Evolutionary conservation across 1,140 invertebrate genomes (phyloP).

Genomic region (Archivesica marissinica): DNA sequence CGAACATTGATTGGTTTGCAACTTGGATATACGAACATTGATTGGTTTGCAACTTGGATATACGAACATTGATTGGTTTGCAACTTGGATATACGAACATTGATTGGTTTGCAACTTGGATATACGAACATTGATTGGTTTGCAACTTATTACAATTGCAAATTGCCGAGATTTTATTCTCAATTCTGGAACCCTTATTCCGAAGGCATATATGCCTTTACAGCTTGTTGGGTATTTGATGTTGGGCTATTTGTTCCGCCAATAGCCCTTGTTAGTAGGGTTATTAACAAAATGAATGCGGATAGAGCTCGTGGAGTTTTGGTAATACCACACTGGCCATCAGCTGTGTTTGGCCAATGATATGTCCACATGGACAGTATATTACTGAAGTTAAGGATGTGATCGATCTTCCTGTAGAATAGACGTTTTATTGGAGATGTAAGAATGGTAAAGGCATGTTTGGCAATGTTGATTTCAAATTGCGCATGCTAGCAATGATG

Average conservation of each 20-base stretch:
- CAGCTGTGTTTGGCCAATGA: constrained; percentile 16
- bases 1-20: too few species aligned
- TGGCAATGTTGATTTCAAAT: constrained; percentile 32
- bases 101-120: too few species aligned
- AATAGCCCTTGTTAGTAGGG: not conserved
- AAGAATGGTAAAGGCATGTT: constrained; percentile 37
- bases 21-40: too few species aligned
- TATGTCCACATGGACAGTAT: constrained; percentile 5
- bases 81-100: too few species aligned
- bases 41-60: too few species aligned
- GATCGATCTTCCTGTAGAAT: not conserved
- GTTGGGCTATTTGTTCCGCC: constrained; percentile 45
- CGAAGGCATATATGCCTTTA: constrained; percentile 28
- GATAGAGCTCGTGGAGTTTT: not conserved
- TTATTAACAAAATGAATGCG: constrained; percentile 33
- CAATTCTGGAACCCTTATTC: constrained; percentile 13
- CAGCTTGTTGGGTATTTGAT: not conserved
- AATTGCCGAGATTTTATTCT: constrained; percentile 39
- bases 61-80: too few species aligned
- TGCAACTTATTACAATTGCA: constrained; percentile 26
- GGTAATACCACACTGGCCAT: constrained; percentile 15
- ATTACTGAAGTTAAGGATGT: not conserved
- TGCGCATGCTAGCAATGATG: not conserved
- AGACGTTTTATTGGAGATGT: not conserved
- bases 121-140: constrained; percentile 48